phyloP scores from a whole-genome alignment of 2,113 vertebrate genomes.

The Colinus virginianus region DNA sequence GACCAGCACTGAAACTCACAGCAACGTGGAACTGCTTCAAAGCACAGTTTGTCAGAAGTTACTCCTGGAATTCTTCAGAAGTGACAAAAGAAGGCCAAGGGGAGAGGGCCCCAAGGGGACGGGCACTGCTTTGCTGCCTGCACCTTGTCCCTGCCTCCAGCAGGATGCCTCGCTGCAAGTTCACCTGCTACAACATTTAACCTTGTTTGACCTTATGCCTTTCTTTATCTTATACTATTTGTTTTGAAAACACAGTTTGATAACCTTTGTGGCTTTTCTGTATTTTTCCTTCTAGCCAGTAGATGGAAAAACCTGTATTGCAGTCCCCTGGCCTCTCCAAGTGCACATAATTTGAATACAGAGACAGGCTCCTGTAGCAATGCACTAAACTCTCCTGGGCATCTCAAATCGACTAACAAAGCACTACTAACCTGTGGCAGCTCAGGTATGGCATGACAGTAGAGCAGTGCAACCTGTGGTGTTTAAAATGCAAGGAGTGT shows the following conservation, averaged over 20 bases:
- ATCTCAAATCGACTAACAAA: conserved; percentile 98
- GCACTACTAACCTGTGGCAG: conserved; percentile 95
- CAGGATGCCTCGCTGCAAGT: neutral
- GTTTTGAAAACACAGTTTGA: neutral
- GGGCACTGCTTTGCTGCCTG: neutral
- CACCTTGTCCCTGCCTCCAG: fast-evolving
- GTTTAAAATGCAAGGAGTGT: conserved; percentile 27
- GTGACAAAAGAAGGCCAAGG: neutral
- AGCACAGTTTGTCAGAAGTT: neutral
- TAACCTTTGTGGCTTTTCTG: conserved; percentile 67
- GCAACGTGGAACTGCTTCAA: neutral
- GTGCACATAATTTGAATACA: conserved; percentile 72
- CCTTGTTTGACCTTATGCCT: neutral
- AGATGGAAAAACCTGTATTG: conserved; percentile 94
- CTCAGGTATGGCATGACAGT: conserved; percentile 91
- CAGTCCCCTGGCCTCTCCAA: conserved; percentile 82
- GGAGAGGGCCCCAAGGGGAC: fast-evolving
- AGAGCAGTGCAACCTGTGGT: neutral
- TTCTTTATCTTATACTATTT: neutral
- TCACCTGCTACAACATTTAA: neutral
- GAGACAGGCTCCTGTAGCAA: conserved; percentile 84
- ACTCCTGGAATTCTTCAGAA: neutral
- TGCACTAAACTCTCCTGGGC: conserved; percentile 90
- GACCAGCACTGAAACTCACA: neutral
- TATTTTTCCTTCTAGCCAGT: conserved; percentile 81